These are phyloP conservation scores for Sciurus vulgaris DNA, from an alignment of 2,797 vertebrate genomes.

Conservation along the genomic window DNA sequence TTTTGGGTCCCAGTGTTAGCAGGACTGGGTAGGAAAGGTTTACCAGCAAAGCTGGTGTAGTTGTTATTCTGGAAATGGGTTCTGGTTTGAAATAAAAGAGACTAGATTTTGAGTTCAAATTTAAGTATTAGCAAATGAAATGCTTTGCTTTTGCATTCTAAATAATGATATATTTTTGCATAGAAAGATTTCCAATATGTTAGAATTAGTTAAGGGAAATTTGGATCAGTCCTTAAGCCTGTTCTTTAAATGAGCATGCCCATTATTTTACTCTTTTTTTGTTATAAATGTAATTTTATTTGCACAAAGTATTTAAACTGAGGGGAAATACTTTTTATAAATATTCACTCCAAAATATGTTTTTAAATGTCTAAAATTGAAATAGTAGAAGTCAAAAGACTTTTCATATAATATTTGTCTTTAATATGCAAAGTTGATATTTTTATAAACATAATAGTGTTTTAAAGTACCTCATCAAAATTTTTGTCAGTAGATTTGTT, in stretches of 20 bases:
- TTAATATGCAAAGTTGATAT: neutral
- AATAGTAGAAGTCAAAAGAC: neutral
- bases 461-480: neutral
- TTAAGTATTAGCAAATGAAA: conserved; percentile 21
- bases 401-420: neutral
- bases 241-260: neutral
- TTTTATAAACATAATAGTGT: neutral
- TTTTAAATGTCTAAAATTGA: neutral
- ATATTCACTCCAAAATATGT: conserved; percentile 13
- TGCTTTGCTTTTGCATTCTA: neutral
- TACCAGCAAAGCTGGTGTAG: neutral
- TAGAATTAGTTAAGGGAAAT: conserved; percentile 34
- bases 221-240: neutral
- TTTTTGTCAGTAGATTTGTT: neutral
- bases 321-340: conserved; percentile 26
- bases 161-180: neutral
- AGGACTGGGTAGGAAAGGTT: neutral
- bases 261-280: neutral
- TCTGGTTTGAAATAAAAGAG: conserved; percentile 21
- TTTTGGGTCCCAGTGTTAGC: neutral
- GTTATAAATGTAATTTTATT: neutral
- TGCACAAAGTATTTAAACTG: conserved; percentile 9
- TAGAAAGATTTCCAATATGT: neutral
- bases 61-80: neutral
- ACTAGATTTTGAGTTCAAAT: neutral